Evolutionary conservation across 2,888 invertebrate genomes (phyloP).

Genomic region (Cepaea hortensis): DNA sequence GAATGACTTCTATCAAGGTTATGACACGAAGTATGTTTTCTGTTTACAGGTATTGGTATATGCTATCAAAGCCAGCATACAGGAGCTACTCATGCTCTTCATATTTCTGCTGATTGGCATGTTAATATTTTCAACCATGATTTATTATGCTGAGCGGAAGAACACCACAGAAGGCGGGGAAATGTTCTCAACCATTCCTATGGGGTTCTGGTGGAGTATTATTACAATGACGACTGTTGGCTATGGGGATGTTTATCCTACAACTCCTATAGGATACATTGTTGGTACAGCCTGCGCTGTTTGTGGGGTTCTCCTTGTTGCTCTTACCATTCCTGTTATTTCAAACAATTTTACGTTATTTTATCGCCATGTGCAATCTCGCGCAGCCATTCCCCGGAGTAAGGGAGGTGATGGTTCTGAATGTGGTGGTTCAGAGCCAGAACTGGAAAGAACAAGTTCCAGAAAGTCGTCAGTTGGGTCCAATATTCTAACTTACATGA

Average conservation of each 20-base stretch:
- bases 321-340: slow-evolving; percentile 74
- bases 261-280: slow-evolving; percentile 69
- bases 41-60: slow-evolving; percentile 75
- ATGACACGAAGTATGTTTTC: neutral
- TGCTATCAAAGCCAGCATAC: slow-evolving; percentile 77
- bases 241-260: slow-evolving; percentile 73
- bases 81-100: slow-evolving; percentile 74
- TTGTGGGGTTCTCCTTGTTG: slow-evolving; percentile 73
- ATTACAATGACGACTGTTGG: slow-evolving; percentile 76
- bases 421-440: slow-evolving; percentile 6
- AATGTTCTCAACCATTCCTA: slow-evolving; percentile 74
- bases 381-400: slow-evolving; percentile 52
- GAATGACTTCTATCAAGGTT: neutral
- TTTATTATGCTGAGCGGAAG: slow-evolving; percentile 75
- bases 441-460: slow-evolving; percentile 22
- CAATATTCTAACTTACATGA: slow-evolving; percentile 51
- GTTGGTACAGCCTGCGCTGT: slow-evolving; percentile 73
- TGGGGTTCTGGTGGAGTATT: slow-evolving; percentile 77
- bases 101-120: slow-evolving; percentile 76
- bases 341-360: slow-evolving; percentile 75
- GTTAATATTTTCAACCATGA: slow-evolving; percentile 75
- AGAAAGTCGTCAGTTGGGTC: slow-evolving; percentile 37
- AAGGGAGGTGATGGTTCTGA: slow-evolving; percentile 37
- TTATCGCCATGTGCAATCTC: slow-evolving; percentile 73
- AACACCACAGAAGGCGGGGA: slow-evolving; percentile 63